Conservation (phyloP, 2,797 vertebrate genomes). For the Melanotaenia trifasciata region DNA sequence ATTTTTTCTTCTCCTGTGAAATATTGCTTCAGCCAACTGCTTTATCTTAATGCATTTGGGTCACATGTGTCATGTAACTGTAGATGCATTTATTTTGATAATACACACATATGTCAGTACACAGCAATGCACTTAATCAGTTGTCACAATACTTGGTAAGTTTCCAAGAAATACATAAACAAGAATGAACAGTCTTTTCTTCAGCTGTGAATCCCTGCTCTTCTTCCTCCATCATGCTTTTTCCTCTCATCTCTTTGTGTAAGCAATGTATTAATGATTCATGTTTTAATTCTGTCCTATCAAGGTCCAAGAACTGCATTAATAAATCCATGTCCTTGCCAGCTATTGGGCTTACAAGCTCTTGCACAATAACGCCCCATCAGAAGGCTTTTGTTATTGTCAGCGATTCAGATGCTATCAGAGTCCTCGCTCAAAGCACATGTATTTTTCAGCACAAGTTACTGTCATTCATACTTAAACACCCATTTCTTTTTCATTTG, state of each 20-base stretch:
- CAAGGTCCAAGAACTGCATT: constrained; percentile 58
- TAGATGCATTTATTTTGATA: constrained; percentile 33
- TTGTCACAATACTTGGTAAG: constrained; percentile 20
- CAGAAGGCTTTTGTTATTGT: constrained; percentile 34
- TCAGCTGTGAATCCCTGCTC: constrained; percentile 15
- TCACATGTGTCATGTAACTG: constrained; percentile 17
- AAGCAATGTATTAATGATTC: constrained; percentile 65
- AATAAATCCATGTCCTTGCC: constrained; percentile 62
- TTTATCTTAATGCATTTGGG: constrained; percentile 19
- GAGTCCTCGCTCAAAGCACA: constrained; percentile 20
- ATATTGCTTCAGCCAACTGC: constrained; percentile 21
- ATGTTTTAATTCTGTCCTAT: constrained; percentile 67
- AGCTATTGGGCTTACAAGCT: constrained; percentile 39
- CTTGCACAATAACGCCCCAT: constrained; percentile 11
- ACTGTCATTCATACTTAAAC: constrained; percentile 10
- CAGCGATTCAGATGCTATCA: constrained; percentile 13
- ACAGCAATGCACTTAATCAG: constrained; percentile 23
- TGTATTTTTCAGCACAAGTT: constrained; percentile 10
- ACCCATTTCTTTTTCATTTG: not conserved
- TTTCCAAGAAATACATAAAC: constrained; percentile 12
- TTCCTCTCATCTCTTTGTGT: constrained; percentile 36
- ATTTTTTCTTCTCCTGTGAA: constrained; percentile 38
- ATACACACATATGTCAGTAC: constrained; percentile 14
- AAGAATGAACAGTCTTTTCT: constrained; percentile 7
- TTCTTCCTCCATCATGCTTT: constrained; percentile 24